Evolutionary conservation across 2,797 vertebrate species (phyloP), one percentile per base, ranked within the genome.

Genomic region (Amblyraja radiata): DNA sequence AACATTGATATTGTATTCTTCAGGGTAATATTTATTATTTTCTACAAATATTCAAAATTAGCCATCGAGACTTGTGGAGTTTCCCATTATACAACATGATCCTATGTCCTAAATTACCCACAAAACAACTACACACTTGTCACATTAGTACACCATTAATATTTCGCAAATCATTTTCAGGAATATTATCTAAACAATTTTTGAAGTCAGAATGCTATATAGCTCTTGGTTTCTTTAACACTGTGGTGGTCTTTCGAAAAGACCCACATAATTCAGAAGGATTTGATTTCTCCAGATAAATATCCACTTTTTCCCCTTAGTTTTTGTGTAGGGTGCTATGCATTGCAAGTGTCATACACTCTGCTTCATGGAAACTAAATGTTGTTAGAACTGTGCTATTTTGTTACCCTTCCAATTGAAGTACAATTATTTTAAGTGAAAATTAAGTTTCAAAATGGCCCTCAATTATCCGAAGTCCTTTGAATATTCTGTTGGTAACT

Each of bases 101-200:
- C 13, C 90, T 71, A 91, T 91, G 11, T 39, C 23, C 39, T 11
- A 21, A 28, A 10, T 11, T 76, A 74, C 73, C 58, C 90, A 74
- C 28, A 46, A 71, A 71, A 6, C 65, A 54, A 91, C 28, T 54
- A 92, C 25, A 23, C 21, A 92, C 21, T 92, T 76, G 71, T 73
- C 90, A 92, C 71, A 74, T 92, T 92, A 46, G n/a, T 28, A 76
- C 13, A 36, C 9, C 71, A 74, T 54, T 54, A 39, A 25, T 74
- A 6, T 39, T 25, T 54, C 73, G 23, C 54, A 74, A n/a, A 54
- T 92, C 21, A 74, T 76, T 74, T 76, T 92, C 90, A 92, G 71
- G 21, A 92, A 91, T 18, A 90, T 73, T 90, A 90, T 90, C 65
- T 71, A 14, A 90, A 90, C 68, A 25, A 23, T 39, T 91, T 10